These are phyloP conservation scores for Lasius fuliginosus DNA, from an alignment of 2,888 invertebrate genomes.

Conservation along the genomic window DNA sequence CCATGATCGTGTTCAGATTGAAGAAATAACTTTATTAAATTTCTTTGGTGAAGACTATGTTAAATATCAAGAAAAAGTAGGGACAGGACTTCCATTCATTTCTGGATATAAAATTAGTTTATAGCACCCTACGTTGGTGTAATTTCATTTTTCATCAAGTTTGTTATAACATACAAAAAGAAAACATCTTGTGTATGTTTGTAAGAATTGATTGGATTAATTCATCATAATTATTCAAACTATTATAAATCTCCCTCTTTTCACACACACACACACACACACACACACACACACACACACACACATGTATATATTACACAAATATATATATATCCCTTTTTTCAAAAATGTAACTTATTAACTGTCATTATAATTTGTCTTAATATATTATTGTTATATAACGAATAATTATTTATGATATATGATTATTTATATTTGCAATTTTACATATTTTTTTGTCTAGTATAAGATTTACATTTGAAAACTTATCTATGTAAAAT, in stretches of 20 bases:
- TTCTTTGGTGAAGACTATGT: constrained; percentile 97
- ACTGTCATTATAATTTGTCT: not conserved
- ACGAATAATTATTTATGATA: constrained; percentile 10
- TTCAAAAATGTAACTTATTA: not conserved
- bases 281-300: too few species aligned
- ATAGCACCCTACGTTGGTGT: constrained; percentile 75
- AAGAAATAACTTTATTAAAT: constrained; percentile 95
- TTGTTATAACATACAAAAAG: not conserved
- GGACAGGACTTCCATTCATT: constrained; percentile 96
- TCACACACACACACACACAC: not conserved
- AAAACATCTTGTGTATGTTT: not conserved
- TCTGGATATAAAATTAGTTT: constrained; percentile 89
- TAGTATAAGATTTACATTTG: not conserved
- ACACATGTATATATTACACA: too few species aligned
- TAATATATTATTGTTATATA: not conserved
- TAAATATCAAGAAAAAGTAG: constrained; percentile 94
- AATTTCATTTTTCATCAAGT: constrained; percentile 15
- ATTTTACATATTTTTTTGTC: constrained; percentile 26
- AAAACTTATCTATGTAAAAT: not conserved
- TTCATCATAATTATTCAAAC: not conserved
- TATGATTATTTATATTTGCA: constrained; percentile 14
- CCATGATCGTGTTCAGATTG: constrained; percentile 93
- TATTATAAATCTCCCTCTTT: not conserved
- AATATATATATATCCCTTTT: not conserved
- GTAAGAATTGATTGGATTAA: constrained; percentile 2